Evolutionary conservation across 2,797 vertebrate genomes (phyloP).

Genomic region (Euphonia xanthogaster): DNA sequence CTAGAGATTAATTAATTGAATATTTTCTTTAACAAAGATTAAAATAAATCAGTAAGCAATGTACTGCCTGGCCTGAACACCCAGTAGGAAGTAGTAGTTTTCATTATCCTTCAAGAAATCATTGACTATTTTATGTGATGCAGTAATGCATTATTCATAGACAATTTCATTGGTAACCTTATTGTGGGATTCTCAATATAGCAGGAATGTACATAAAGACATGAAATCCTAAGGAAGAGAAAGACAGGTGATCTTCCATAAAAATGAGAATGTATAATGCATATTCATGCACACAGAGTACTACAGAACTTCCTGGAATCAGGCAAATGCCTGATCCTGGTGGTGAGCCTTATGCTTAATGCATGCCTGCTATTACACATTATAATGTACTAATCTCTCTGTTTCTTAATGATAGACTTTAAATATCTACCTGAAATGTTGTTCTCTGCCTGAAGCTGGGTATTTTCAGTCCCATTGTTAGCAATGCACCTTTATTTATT

Average conservation of each 20-base stretch:
- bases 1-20: neutral
- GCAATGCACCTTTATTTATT: neutral
- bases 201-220: neutral
- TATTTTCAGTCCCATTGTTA: neutral
- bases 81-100: neutral
- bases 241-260: neutral
- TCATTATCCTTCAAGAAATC: conserved; percentile 43
- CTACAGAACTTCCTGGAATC: neutral
- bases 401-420: neutral
- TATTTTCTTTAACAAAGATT: conserved; percentile 44
- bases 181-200: neutral
- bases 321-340: neutral
- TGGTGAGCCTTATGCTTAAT: neutral
- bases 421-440: neutral
- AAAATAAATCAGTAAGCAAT: conserved; percentile 24
- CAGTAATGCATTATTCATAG: conserved; percentile 58
- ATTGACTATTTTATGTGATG: neutral
- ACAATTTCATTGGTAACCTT: conserved; percentile 22
- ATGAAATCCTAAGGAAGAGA: neutral
- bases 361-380: neutral
- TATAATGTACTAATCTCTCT: neutral
- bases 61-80: neutral
- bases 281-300: neutral
- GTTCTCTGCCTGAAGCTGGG: neutral
- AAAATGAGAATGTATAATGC: neutral